Base-by-base conservation (phyloP, 2,888 invertebrate species). In the Patella ulyssiponensis region DNA sequence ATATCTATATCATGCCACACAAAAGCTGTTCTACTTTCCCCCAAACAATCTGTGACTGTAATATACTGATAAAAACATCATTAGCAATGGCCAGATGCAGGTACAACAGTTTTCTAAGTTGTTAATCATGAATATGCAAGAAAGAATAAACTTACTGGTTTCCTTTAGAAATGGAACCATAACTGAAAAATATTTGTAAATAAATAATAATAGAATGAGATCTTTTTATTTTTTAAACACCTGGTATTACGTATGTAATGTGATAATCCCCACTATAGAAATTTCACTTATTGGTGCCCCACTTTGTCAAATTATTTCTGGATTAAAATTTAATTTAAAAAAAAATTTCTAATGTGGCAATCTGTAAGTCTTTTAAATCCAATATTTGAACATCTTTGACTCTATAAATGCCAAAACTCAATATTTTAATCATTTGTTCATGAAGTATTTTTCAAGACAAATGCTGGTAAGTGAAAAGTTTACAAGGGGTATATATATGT, bases 61-160 rank as follows among this genome's bases (percentile, higher is more conserved):
- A n/a, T 20, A 64, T 64, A 23, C 64, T 64, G n/a, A 9, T 20
- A 64, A 64, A 20, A 64, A 23, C n/a, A 64, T 64, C n/a, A 23
- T 64, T 20, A 20, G 64, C 64, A 12, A 64, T 7, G 7, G 64
- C 20, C n/a, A 44, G 11, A 4, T 73, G 20, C 53, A 17, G 71
- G 56, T 56, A 15, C 44, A 20, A 76, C 9, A 15, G 33, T 20
- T 15, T 33, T 20, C 56, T 12, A 15, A 73, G 53, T 64, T 51
- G 17, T 51, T 74, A 69, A 27, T 1, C 20, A 11, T n/a, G 54
- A 44, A 27, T 58, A 74, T 20, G 54, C 33, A 44, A 44, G 44
- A 44, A 44, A 44, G 74, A 27, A 73, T 33, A 53, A 75, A 86
- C 86, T 85, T 82, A 88, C 87, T 92, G 82, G 93, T 93, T 85